A percentile compares a stretch with the other conserved stretches of the same genome.
Conservation (phyloP, 2,113 vertebrate genomes). For the Erpornis zantholeuca region DNA sequence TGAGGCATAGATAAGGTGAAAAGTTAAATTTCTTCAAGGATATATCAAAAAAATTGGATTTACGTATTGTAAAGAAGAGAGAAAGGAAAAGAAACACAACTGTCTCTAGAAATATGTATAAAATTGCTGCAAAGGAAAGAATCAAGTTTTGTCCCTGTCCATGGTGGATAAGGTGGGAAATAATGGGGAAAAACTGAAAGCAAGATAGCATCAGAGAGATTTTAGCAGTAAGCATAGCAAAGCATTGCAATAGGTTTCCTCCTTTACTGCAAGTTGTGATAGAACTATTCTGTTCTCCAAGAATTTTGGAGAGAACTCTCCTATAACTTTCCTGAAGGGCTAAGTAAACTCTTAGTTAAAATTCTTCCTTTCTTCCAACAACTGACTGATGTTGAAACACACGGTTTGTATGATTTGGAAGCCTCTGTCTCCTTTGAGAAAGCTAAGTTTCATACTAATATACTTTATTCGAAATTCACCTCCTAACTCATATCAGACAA, state of each 20-base stretch:
- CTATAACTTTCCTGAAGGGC: neutral
- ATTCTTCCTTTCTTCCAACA: neutral
- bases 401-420: neutral
- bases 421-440: neutral
- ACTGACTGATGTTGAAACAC: neutral
- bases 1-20: neutral
- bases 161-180: neutral
- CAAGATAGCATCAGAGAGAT: neutral
- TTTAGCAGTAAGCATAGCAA: neutral
- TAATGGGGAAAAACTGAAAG: neutral
- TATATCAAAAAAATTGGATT: neutral
- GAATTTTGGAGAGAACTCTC: neutral
- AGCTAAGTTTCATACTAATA: neutral
- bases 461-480: neutral
- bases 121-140: neutral
- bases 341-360: neutral
- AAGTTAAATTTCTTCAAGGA: neutral
- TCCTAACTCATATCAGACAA: neutral
- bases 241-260: neutral
- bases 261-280: neutral
- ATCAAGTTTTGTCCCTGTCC: neutral
- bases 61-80: neutral
- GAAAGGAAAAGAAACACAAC: neutral
- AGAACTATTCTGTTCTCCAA: neutral
- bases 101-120: neutral